Base-by-base conservation (phyloP, 2,888 invertebrate species). In the Halictus ligatus region DNA sequence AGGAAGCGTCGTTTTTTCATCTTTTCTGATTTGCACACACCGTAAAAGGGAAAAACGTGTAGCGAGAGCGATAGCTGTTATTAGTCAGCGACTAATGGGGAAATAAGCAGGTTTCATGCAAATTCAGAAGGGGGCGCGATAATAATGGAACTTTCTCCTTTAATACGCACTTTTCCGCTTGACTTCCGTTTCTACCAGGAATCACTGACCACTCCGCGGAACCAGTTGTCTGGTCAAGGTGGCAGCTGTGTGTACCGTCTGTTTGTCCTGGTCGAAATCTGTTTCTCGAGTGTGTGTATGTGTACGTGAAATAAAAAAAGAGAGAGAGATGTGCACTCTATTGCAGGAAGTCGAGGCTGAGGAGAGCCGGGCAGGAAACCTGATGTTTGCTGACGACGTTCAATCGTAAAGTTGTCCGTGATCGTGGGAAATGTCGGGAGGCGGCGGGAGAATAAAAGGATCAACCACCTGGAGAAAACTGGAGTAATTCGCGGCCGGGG, bases 341-440 rank as follows among this genome's bases (percentile, higher is more conserved):
- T 81, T 69, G 79, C 84, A 84, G 87, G 84, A 87, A 86, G 87
- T 87, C 71, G 87, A 75, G 25, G 25, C 15, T 29, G 60, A 76
- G 64, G 69, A 43, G 46, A 64, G 81, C 79, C 71, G 60, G 7
- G 29, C 86, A 87, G 84, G 84, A 86, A 81, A 84, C 83, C 79
- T 25, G n/a, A 79, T 79, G 79, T 81, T 84, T 73, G 86, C 80
- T 60, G 71, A 71, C 50, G 67, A 58, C 69, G 40, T 78, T 75
- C 78, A 84, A 80, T 82, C 88, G 82, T 29, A 29, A 67, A 80
- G 64, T 73, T 69, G 88, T 58, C 72, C 64, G 75, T 73, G 87
- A 87, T 85, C 87, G 88, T 85, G 87, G 87, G 87, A 88, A 88
- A 83, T 82, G 69, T 64, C 29, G 73, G 54, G 79, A 78, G 85